phyloP scores from a whole-genome alignment of 2,888 invertebrate genomes.

The Phaonia tiefii region DNA sequence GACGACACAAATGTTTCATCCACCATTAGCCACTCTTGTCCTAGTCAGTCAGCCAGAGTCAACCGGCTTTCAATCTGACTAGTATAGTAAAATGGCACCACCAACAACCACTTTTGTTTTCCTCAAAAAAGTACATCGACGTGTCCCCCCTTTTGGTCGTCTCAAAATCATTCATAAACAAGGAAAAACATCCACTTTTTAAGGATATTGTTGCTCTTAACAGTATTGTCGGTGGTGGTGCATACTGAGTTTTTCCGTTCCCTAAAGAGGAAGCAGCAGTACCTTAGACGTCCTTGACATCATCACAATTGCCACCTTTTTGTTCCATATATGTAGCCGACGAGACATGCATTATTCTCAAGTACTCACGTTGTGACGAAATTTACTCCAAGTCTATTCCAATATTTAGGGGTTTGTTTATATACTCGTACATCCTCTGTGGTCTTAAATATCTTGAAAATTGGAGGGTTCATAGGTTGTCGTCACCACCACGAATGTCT shows the following conservation, averaged over 20 bases:
- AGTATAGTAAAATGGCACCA: conserved; percentile 7
- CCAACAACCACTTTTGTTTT: conserved; percentile 27
- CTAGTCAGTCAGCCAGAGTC: background rate
- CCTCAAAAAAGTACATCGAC: background rate
- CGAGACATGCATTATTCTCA: conserved; percentile 2
- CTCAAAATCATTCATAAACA: conserved; percentile 34
- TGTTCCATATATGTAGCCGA: background rate
- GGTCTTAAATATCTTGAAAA: conserved; percentile 13
- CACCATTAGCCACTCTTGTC: conserved; percentile 34
- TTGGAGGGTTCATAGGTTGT: background rate
- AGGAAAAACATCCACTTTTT: conserved; percentile 40
- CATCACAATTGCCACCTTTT: conserved; percentile 34
- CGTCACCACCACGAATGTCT: conserved; percentile 8
- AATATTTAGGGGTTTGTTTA: conserved; percentile 39
- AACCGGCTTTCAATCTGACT: conserved; percentile 45
- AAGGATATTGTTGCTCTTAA: background rate
- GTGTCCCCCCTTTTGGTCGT: conserved; percentile 22
- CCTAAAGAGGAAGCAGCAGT: conserved; percentile 18
- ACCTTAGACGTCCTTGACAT: conserved; percentile 1
- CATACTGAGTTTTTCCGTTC: conserved; percentile 15
- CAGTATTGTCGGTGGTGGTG: background rate
- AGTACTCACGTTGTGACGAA: conserved; percentile 23
- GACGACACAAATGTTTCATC: conserved; percentile 38
- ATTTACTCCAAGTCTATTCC: conserved; percentile 15
- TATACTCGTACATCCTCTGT: background rate